Conservation (phyloP, 1,140 invertebrate species). For the Homalodisca vitripennis region DNA sequence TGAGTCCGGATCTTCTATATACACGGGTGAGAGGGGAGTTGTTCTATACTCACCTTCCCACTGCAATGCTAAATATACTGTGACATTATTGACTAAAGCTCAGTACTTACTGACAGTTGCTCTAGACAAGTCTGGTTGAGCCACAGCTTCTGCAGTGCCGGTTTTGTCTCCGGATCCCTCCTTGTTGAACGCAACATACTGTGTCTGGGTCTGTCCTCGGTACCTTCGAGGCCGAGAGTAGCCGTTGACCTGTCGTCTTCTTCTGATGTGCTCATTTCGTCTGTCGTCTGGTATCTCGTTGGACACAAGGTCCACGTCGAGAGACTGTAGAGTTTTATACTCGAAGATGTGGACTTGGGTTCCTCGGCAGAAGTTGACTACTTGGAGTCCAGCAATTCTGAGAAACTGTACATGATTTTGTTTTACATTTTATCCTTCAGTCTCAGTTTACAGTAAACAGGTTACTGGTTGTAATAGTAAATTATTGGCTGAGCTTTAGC, state of each 20-base stretch:
- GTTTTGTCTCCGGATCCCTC: conserved; percentile 58
- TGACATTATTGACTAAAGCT: background rate
- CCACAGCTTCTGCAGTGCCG: conserved; percentile 76
- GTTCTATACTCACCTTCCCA: no score
- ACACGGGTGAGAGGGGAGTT: no score
- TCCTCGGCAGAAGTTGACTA: conserved; percentile 25
- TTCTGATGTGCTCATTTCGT: background rate
- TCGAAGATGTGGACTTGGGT: conserved; percentile 22
- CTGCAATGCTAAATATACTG: background rate
- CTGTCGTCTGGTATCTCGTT: conserved; percentile 17
- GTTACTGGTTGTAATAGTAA: no score
- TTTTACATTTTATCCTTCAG: no score
- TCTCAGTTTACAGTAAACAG: no score
- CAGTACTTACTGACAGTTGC: conserved; percentile 71
- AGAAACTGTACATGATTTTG: conserved; percentile 20
- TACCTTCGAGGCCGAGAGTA: conserved; percentile 41
- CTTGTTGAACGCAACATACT: conserved; percentile 65
- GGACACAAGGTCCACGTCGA: background rate
- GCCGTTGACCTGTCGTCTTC: background rate
- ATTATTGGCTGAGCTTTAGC: no score
- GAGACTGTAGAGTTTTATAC: background rate
- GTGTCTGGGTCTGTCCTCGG: conserved; percentile 77
- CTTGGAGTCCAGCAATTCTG: conserved; percentile 11
- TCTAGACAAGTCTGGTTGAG: conserved; percentile 65
- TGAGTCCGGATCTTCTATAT: no score